These are phyloP conservation scores for Grammomys surdaster DNA, from an alignment of 2,113 vertebrate genomes.

Conservation along the genomic window DNA sequence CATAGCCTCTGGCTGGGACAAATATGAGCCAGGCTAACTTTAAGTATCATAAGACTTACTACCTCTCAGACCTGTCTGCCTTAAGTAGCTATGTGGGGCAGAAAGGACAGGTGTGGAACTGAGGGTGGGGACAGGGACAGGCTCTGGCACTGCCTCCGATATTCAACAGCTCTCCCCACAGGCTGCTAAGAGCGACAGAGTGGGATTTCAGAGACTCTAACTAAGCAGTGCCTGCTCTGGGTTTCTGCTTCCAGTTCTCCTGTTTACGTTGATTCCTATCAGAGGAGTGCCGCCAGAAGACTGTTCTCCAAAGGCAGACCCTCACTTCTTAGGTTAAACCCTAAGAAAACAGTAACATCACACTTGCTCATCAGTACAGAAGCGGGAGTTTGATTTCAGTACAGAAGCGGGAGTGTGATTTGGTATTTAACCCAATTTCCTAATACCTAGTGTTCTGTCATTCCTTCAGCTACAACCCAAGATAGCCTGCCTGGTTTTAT, in stretches of 20 bases:
- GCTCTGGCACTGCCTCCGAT: background rate
- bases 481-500: constrained; percentile 1
- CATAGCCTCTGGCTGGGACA: background rate
- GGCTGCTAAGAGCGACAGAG: background rate
- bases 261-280: background rate
- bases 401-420: background rate
- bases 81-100: background rate
- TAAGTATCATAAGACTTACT: constrained; percentile 31
- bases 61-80: background rate
- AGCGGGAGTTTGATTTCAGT: background rate
- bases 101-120: background rate
- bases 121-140: background rate
- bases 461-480: constrained; percentile 32
- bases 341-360: constrained; percentile 17
- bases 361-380: background rate
- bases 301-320: constrained; percentile 15
- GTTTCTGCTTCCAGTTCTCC: background rate
- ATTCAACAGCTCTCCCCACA: background rate
- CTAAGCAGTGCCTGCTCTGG: background rate
- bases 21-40: constrained; percentile 2
- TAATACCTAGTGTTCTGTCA: constrained; percentile 23
- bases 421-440: constrained; percentile 13
- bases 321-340: constrained; percentile 8
- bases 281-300: constrained; percentile 3
- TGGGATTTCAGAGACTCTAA: background rate